A percentile compares a stretch with the other conserved stretches of the same genome.
phyloP scores from a whole-genome alignment of 2,888 invertebrate genomes.

The Bombylius major region DNA sequence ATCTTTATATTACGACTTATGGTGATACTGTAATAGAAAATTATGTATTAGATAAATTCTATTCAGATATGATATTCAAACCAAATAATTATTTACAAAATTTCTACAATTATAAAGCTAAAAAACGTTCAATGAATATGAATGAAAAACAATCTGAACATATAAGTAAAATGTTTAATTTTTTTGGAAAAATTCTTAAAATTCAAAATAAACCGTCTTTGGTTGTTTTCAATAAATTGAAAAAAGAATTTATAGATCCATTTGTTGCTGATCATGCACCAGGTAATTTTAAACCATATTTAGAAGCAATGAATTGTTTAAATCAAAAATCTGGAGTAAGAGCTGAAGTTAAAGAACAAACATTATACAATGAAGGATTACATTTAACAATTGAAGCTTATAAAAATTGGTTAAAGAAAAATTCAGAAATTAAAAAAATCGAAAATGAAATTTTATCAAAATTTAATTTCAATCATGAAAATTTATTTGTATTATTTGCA shows the following conservation, averaged over 20 bases:
- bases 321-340: not conserved
- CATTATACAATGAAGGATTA: not conserved
- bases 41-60: not conserved
- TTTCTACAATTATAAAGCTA: not conserved
- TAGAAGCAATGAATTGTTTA: not conserved
- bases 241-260: not conserved
- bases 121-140: not conserved
- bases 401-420: not conserved
- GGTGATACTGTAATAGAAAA: not conserved
- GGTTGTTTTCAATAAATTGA: not conserved
- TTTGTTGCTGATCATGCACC: not conserved
- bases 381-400: not conserved
- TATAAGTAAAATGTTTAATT: not conserved
- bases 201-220: not conserved
- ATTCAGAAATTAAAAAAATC: not conserved
- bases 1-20: not conserved
- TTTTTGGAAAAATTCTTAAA: not conserved
- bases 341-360: not conserved
- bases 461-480: not conserved
- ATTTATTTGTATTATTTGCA: not conserved
- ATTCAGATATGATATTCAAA: not conserved
- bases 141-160: not conserved
- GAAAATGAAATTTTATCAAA: not conserved
- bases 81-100: not conserved
- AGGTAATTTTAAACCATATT: too few species aligned